Evolutionary conservation across 1,140 invertebrate species (phyloP).

Genomic region (Holotrichia oblita): DNA sequence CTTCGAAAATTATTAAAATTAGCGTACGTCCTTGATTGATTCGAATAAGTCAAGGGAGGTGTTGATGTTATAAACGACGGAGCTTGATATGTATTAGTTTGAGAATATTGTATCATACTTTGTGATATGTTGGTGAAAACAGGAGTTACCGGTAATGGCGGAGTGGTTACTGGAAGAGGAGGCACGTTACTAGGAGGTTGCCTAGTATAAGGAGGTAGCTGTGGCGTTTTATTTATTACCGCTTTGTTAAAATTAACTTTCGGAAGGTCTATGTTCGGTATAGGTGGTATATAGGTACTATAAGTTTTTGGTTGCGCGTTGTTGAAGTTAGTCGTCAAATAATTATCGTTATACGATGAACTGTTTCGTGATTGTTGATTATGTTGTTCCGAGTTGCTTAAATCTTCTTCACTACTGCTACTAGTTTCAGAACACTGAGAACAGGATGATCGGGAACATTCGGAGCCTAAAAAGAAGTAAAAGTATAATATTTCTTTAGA

Average conservation of each 20-base stretch:
- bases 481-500: no score
- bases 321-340: slow-evolving; percentile 59
- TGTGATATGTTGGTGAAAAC: not conserved
- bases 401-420: slow-evolving; percentile 59
- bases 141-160: slow-evolving; percentile 21
- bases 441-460: slow-evolving; percentile 67
- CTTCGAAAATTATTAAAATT: not conserved
- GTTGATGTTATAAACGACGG: not conserved
- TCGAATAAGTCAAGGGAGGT: not conserved
- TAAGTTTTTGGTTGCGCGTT: slow-evolving; percentile 60
- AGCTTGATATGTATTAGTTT: slow-evolving; percentile 3
- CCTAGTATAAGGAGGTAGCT: slow-evolving; percentile 6
- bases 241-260: slow-evolving; percentile 42
- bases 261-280: slow-evolving; percentile 45
- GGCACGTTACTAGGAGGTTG: slow-evolving; percentile 24
- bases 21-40: not conserved
- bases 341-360: slow-evolving; percentile 49
- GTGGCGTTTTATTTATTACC: not conserved
- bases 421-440: slow-evolving; percentile 64
- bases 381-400: slow-evolving; percentile 58
- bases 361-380: slow-evolving; percentile 34
- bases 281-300: slow-evolving; percentile 55
- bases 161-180: slow-evolving; percentile 20
- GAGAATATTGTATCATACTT: not conserved
- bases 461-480: slow-evolving; percentile 62